phyloP scores from a whole-genome alignment of 2,113 vertebrate genomes.

The Eulemur macaco region DNA sequence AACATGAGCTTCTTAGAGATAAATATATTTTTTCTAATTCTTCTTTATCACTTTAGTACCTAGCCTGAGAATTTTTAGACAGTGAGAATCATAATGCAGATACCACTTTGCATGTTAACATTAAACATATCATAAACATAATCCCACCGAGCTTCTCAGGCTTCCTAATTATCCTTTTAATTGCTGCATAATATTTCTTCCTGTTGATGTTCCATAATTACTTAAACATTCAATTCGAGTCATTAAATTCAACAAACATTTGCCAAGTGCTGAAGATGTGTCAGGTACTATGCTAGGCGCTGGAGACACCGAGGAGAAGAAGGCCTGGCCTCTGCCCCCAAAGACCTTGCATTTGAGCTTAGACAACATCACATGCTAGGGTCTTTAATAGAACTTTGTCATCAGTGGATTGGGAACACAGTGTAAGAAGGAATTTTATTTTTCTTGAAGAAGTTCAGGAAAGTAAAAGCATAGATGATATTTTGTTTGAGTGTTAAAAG shows the following conservation, averaged over 20 bases:
- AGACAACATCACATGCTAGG: not conserved
- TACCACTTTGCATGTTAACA: constrained; percentile 49
- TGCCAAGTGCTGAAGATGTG: not conserved
- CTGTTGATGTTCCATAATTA: constrained; percentile 69
- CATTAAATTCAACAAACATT: constrained; percentile 65
- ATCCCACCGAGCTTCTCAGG: constrained; percentile 1
- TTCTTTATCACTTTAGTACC: constrained; percentile 33
- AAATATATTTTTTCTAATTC: not conserved
- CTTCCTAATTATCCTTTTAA: constrained; percentile 74
- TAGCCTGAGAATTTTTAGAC: constrained; percentile 18
- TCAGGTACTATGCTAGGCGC: not conserved
- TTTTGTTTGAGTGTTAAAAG: not conserved
- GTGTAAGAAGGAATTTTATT: not conserved
- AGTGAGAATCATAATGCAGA: constrained; percentile 36
- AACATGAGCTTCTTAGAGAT: not conserved
- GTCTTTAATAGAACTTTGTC: not conserved
- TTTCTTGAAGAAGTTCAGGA: not conserved
- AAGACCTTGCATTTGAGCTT: not conserved
- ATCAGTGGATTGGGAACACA: not conserved
- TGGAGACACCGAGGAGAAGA: not conserved
- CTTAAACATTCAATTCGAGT: constrained; percentile 69
- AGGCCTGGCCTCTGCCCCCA: not conserved
- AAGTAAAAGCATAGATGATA: not conserved
- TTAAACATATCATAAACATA: constrained; percentile 61
- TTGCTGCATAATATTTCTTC: constrained; percentile 71